Percentiles rank a stretch among this genome's conserved stretches.
These are phyloP conservation scores for Diadumene lineata DNA, from an alignment of 92 coral and sea anemone species.

Conservation along the genomic window DNA sequence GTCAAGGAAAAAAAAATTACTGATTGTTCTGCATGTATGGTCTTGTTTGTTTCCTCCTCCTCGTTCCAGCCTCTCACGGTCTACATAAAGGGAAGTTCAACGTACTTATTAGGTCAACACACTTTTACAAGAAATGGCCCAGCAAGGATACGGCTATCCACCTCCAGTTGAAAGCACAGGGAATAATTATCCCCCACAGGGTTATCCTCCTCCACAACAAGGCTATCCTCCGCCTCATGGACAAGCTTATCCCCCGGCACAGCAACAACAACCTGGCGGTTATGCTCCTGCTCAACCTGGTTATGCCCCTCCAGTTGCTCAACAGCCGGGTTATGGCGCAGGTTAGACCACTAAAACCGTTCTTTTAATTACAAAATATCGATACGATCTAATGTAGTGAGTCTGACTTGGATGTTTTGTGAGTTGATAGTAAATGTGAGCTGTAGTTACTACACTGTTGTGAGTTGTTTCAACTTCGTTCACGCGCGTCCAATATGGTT, in stretches of 20 bases:
- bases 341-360: slow-evolving; percentile 1
- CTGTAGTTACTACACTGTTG: background rate
- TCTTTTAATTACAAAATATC: background rate
- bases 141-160: slow-evolving; percentile 66
- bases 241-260: slow-evolving; percentile 52
- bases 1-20: too few species aligned
- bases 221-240: slow-evolving; percentile 53
- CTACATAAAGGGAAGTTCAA: background rate
- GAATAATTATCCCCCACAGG: slow-evolving; percentile 14
- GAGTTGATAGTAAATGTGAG: background rate
- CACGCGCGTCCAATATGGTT: slow-evolving; percentile 10
- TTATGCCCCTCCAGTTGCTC: too few species aligned
- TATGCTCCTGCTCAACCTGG: slow-evolving; percentile 49
- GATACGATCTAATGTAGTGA: background rate
- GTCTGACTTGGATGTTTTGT: background rate
- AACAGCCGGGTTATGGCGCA: slow-evolving; percentile 70
- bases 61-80: slow-evolving; percentile 5
- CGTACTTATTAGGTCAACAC: background rate
- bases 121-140: slow-evolving; percentile 43
- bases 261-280: slow-evolving; percentile 40
- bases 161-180: slow-evolving; percentile 70
- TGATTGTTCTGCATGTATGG: background rate
- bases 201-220: slow-evolving; percentile 25
- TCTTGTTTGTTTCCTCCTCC: background rate
- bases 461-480: background rate